Percentiles rank a stretch among this genome's conserved stretches.
Evolutionary conservation across 1,140 invertebrate species (phyloP).

Genomic region (Magallana ariakensis): DNA sequence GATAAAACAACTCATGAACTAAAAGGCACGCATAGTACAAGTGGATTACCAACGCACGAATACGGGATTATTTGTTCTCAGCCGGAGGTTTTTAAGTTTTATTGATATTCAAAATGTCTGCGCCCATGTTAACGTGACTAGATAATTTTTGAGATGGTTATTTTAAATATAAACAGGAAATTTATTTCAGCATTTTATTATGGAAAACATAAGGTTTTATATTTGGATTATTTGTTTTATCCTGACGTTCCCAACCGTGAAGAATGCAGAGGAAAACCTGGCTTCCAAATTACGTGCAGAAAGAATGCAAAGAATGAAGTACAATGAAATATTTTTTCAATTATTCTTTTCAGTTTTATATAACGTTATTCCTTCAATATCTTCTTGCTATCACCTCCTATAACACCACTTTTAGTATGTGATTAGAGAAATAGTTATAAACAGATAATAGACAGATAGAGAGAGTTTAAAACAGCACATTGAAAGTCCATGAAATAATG

Average conservation of each 20-base stretch:
- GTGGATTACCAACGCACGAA: no score
- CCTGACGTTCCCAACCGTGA: not conserved
- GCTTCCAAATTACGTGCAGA: slow-evolving; percentile 9
- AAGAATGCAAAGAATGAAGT: not conserved
- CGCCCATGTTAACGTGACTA: not conserved
- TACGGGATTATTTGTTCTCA: not conserved
- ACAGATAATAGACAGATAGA: no score
- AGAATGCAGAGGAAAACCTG: not conserved
- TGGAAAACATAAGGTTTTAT: not conserved
- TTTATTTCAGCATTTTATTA: not conserved
- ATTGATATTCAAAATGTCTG: slow-evolving; percentile 1
- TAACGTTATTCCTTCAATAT: no score
- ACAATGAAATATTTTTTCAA: not conserved
- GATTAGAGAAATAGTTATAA: no score
- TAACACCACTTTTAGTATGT: no score
- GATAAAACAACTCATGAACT: no score
- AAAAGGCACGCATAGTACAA: no score
- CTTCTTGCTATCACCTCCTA: no score
- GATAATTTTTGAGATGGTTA: not conserved
- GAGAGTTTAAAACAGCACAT: no score
- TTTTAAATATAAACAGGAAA: not conserved
- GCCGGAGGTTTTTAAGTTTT: not conserved
- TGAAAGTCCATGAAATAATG: no score
- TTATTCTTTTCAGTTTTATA: no score
- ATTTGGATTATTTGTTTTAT: not conserved